Percentiles rank a stretch among this genome's conserved stretches.
Evolutionary conservation across 2,888 invertebrate genomes (phyloP).

Genomic region (Neuroscelio doddi): DNA sequence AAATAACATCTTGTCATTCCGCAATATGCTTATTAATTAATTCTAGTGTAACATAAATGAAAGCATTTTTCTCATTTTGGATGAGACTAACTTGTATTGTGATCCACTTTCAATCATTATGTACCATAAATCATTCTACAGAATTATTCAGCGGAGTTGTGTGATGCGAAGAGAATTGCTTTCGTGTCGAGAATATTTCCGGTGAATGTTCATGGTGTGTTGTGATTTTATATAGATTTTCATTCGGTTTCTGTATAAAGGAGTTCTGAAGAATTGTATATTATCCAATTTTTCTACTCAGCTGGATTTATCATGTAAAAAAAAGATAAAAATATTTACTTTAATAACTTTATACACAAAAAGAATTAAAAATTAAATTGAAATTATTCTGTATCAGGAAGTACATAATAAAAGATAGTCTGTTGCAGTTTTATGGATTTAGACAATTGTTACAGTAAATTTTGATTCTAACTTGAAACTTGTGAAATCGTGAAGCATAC

Average conservation of each 20-base stretch:
- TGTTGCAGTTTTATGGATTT: conserved; percentile 12
- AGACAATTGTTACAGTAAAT: conserved; percentile 9
- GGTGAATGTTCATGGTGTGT: not conserved
- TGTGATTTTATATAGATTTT: not conserved
- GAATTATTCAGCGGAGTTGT: conserved; percentile 60
- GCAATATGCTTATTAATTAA: no score
- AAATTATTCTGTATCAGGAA: no score
- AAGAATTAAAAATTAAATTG: no score
- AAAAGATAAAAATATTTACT: not conserved
- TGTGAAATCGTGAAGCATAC: conserved; percentile 10
- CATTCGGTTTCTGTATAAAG: no score
- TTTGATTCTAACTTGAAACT: conserved; percentile 3
- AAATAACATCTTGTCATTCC: no score
- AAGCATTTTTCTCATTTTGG: conserved; percentile 47
- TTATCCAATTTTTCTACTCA: no score
- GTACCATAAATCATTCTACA: conserved; percentile 60
- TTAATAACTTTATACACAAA: no score
- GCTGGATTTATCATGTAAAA: not conserved
- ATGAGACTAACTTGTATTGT: conserved; percentile 56
- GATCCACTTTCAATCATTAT: conserved; percentile 61
- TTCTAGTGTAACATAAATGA: no score
- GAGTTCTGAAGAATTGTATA: no score
- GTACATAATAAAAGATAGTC: no score
- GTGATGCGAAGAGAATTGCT: conserved; percentile 61
- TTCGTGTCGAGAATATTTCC: conserved; percentile 48